These are phyloP conservation scores for Daktulosphaira vitifoliae DNA, from an alignment of 1,140 invertebrate species.

Conservation along the genomic window DNA sequence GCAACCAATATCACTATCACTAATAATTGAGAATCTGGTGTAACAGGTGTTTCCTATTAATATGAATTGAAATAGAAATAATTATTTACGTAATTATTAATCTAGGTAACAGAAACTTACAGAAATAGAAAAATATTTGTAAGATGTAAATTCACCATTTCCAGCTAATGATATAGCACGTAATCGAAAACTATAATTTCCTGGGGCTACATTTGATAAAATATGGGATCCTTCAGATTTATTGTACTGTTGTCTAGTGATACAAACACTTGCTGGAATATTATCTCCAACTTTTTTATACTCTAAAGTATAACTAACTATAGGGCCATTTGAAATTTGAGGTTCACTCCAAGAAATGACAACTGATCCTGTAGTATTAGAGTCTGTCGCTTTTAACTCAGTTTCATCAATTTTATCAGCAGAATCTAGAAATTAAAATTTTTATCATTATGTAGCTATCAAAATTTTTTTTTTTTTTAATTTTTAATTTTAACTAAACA, in stretches of 20 bases:
- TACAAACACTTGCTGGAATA: constrained; percentile 44
- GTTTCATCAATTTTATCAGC: constrained; percentile 38
- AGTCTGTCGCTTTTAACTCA: constrained; percentile 38
- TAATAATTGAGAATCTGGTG: constrained; percentile 3
- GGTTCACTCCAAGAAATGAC: constrained; percentile 66
- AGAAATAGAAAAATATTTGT: constrained; percentile 56
- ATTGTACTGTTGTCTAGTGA: constrained; percentile 45
- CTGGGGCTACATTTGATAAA: constrained; percentile 54
- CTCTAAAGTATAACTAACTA: constrained; percentile 71
- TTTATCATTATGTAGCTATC: not conserved
- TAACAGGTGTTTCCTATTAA: constrained; percentile 5
- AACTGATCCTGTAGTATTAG: constrained; percentile 35
- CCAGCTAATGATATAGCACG: constrained; percentile 70
- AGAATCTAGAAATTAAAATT: constrained; percentile 34
- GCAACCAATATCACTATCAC: not conserved
- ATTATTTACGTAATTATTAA: too few species aligned
- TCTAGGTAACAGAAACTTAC: constrained; percentile 39
- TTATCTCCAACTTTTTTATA: constrained; percentile 55
- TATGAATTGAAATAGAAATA: not conserved
- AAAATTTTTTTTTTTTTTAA: not conserved
- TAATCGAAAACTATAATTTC: constrained; percentile 74
- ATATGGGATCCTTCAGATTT: constrained; percentile 42
- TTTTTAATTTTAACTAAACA: not conserved
- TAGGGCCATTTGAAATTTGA: constrained; percentile 70
- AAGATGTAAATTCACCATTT: constrained; percentile 57